Percentiles rank a stretch among this genome's conserved stretches.
Evolutionary conservation across 2,888 invertebrate genomes (phyloP).

Genomic region (Tachina lurida): DNA sequence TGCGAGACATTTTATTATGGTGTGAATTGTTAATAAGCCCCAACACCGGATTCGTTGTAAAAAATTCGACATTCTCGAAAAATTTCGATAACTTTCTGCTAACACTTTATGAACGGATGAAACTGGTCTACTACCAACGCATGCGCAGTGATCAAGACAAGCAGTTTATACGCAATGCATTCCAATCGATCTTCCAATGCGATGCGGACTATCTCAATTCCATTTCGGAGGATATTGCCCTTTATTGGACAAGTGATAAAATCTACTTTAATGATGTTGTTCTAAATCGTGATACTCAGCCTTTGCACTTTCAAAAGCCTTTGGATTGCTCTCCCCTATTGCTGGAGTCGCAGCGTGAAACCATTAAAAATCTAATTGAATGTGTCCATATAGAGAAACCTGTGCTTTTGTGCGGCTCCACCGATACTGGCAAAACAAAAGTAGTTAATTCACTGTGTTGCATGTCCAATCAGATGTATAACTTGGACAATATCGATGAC

Average conservation of each 20-base stretch:
- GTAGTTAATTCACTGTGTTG: constrained; percentile 80
- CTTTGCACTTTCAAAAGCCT: constrained; percentile 75
- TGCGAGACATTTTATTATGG: constrained; percentile 97
- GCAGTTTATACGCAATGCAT: constrained; percentile 85
- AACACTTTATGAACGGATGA: constrained; percentile 84
- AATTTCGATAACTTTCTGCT: constrained; percentile 77
- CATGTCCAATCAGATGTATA: constrained; percentile 79
- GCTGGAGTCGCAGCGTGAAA: constrained; percentile 85
- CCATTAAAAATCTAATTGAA: constrained; percentile 91
- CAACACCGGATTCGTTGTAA: constrained; percentile 78
- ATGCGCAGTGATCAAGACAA: constrained; percentile 93
- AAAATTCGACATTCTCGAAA: constrained; percentile 64
- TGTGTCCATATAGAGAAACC: constrained; percentile 97
- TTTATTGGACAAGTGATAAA: constrained; percentile 85
- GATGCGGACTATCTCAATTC: constrained; percentile 78
- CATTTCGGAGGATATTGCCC: constrained; percentile 84
- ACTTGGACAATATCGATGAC: constrained; percentile 82
- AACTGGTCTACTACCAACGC: constrained; percentile 92
- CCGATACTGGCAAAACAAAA: constrained; percentile 83
- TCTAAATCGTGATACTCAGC: constrained; percentile 81
- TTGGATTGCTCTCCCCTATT: constrained; percentile 83
- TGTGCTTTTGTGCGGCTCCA: constrained; percentile 85
- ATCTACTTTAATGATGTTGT: constrained; percentile 87
- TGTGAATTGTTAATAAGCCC: constrained; percentile 88
- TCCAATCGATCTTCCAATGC: constrained; percentile 84